Conservation (phyloP, 2,113 vertebrate species). For the Melanerpes aurifrons region DNA sequence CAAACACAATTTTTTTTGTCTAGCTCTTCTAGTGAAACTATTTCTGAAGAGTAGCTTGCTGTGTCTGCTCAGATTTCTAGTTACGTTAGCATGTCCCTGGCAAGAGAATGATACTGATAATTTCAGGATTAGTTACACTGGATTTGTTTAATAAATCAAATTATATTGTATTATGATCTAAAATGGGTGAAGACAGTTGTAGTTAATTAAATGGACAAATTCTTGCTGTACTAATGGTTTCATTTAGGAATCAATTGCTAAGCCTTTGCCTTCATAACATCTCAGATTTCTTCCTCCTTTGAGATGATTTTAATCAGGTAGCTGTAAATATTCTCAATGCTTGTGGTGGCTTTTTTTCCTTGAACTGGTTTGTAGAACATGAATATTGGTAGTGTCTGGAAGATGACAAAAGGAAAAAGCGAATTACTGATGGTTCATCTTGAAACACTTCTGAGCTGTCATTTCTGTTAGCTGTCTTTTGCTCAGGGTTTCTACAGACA, state of each 20-base stretch:
- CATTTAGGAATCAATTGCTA: neutral
- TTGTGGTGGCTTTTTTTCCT: neutral
- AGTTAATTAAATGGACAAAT: neutral
- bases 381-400: neutral
- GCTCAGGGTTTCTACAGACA: neutral
- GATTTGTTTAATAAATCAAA: neutral
- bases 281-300: neutral
- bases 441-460: neutral
- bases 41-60: neutral
- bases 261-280: neutral
- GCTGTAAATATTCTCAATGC: neutral
- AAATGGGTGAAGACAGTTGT: neutral
- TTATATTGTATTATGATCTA: neutral
- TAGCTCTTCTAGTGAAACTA: neutral
- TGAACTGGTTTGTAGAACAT: neutral
- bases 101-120: neutral
- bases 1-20: neutral
- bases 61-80: neutral
- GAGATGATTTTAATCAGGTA: neutral
- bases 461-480: neutral
- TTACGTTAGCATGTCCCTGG: neutral
- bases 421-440: neutral
- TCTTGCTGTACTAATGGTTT: neutral
- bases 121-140: neutral
- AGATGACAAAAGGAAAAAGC: neutral